Evolutionary conservation across 2,797 vertebrate species (phyloP).

Genomic region (Fistularia tabacaria): DNA sequence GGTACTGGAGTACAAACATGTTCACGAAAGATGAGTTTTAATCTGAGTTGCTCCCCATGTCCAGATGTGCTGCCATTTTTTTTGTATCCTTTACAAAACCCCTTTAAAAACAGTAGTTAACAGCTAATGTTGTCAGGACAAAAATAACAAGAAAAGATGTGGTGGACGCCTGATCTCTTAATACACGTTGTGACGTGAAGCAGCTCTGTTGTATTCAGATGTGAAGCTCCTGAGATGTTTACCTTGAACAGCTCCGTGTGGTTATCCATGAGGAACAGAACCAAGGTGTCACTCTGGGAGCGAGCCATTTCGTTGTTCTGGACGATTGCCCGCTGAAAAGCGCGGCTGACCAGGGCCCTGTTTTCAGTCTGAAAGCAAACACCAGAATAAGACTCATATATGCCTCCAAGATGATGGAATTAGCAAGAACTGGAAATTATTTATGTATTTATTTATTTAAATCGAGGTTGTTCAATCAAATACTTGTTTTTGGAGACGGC

Average conservation of each 20-base stretch:
- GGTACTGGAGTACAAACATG: too few relatives aligned
- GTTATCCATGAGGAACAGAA: slow-evolving; percentile 80
- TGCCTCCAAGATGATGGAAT: neutral
- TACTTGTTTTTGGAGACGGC: slow-evolving; percentile 81
- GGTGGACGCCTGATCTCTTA: too few relatives aligned
- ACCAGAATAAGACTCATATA: neutral
- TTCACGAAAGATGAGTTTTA: too few relatives aligned
- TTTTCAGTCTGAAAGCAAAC: slow-evolving; percentile 74
- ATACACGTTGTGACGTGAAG: too few relatives aligned
- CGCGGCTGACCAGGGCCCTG: slow-evolving; percentile 73
- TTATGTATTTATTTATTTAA: too few relatives aligned
- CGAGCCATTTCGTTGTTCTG: slow-evolving; percentile 74
- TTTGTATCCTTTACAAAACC: neutral
- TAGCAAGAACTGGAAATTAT: too few relatives aligned
- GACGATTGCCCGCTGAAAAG: slow-evolving; percentile 78
- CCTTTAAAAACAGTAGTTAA: neutral
- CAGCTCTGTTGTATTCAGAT: too few relatives aligned
- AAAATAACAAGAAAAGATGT: too few relatives aligned
- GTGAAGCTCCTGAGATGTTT: neutral
- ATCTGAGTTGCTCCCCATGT: too few relatives aligned
- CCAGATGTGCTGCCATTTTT: too few relatives aligned
- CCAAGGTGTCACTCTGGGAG: slow-evolving; percentile 70
- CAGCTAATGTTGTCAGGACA: neutral
- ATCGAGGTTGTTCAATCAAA: too few relatives aligned
- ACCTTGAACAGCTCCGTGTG: slow-evolving; percentile 80